Evolutionary conservation across 2,888 invertebrate species (phyloP).

Genomic region (Chloroclystis v-ata): DNA sequence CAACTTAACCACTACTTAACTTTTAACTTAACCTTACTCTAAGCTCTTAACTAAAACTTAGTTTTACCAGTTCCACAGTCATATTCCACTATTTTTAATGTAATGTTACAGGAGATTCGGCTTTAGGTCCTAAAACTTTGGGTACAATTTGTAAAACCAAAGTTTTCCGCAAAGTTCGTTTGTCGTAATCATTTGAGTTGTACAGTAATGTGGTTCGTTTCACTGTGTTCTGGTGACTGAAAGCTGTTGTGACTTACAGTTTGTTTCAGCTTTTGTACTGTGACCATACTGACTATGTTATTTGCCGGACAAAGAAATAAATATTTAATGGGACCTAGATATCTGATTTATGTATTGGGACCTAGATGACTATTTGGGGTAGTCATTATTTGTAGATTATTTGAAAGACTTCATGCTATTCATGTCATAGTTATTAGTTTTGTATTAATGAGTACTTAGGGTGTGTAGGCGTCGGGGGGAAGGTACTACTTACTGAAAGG

Average conservation of each 20-base stretch:
- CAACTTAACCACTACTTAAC: constrained; percentile 26
- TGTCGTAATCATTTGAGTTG: background rate
- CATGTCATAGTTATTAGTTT: too few species aligned
- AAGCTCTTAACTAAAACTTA: background rate
- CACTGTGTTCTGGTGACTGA: constrained; percentile 57
- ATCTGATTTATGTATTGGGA: background rate
- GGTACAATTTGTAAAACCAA: background rate
- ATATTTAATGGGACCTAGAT: constrained; percentile 10
- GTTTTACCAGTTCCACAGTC: background rate
- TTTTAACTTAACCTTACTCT: too few species aligned
- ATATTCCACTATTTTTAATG: too few species aligned
- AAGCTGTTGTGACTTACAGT: constrained; percentile 37
- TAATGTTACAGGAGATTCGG: background rate
- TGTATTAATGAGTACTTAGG: too few species aligned
- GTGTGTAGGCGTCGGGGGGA: too few species aligned
- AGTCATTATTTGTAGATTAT: background rate
- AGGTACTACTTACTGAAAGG: too few species aligned
- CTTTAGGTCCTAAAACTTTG: background rate
- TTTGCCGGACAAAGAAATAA: constrained; percentile 12
- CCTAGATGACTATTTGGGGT: background rate
- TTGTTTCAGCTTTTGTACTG: constrained; percentile 25
- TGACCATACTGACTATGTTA: constrained; percentile 18
- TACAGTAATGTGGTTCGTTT: constrained; percentile 36
- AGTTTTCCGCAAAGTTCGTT: background rate
- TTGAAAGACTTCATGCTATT: too few species aligned